These are phyloP conservation scores for Toxostoma redivivum DNA, from an alignment of 2,113 vertebrate species.

Conservation along the genomic window DNA sequence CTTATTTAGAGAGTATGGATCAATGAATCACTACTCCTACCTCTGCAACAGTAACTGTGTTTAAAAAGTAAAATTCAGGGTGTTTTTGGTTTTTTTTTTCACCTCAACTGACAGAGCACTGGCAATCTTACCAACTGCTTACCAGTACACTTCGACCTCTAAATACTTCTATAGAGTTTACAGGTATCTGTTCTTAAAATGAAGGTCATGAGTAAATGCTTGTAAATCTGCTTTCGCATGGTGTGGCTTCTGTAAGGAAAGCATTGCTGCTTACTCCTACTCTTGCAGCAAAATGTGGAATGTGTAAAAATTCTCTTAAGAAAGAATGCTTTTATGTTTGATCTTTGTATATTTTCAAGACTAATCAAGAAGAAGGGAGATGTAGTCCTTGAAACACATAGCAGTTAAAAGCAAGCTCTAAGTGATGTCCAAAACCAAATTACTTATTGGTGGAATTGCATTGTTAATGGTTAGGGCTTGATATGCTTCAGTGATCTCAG, in stretches of 20 bases:
- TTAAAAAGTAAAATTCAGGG: neutral
- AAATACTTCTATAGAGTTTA: neutral
- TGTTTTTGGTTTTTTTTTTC: neutral
- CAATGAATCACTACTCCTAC: neutral
- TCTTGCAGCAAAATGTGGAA: neutral
- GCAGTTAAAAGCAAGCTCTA: neutral
- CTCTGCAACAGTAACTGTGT: neutral
- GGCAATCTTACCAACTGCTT: neutral
- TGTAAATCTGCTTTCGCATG: neutral
- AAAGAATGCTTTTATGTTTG: neutral
- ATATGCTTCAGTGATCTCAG: neutral
- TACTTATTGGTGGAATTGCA: neutral
- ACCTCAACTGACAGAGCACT: neutral
- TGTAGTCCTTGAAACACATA: neutral
- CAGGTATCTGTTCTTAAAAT: neutral
- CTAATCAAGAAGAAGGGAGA: neutral
- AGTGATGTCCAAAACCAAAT: neutral
- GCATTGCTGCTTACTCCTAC: neutral
- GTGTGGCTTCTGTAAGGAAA: neutral
- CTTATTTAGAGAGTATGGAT: neutral
- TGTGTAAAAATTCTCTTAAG: neutral
- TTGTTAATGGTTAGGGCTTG: neutral
- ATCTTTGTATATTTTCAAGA: neutral
- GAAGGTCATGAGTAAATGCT: neutral
- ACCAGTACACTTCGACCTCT: neutral